phyloP scores from a whole-genome alignment of 2,113 vertebrate genomes.

The Caranx ignobilis region DNA sequence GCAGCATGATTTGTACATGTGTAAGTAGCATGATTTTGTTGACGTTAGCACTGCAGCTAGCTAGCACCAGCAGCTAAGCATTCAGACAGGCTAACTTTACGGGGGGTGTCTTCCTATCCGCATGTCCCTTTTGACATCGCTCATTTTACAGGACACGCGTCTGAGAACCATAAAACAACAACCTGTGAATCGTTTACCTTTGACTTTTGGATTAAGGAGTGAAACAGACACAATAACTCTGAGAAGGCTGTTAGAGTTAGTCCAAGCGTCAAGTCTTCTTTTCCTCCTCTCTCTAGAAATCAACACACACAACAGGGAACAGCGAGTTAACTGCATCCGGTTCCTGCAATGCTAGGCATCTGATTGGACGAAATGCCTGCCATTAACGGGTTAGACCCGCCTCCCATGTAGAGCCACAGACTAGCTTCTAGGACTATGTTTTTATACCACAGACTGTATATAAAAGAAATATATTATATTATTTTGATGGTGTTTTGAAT shows the following conservation, averaged over 20 bases:
- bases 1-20: background rate
- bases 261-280: constrained; percentile 73
- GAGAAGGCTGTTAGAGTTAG: constrained; percentile 56
- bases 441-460: no score
- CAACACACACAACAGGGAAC: constrained; percentile 74
- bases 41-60: constrained; percentile 68
- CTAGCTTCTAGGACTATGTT: constrained; percentile 1
- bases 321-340: constrained; percentile 63
- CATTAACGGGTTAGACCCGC: constrained; percentile 39
- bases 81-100: constrained; percentile 69
- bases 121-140: constrained; percentile 40
- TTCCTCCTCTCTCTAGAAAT: constrained; percentile 74
- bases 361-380: constrained; percentile 70
- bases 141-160: constrained; percentile 13
- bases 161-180: constrained; percentile 15
- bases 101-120: constrained; percentile 41
- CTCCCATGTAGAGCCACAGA: background rate
- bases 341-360: constrained; percentile 9
- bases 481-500: no score
- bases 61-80: constrained; percentile 60
- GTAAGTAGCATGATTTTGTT: constrained; percentile 51
- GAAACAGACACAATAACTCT: constrained; percentile 39
- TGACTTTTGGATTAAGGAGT: constrained; percentile 34
- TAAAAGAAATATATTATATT: no score
- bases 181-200: constrained; percentile 77